phyloP scores from a whole-genome alignment of 2,113 vertebrate genomes.

The Geococcyx californianus region DNA sequence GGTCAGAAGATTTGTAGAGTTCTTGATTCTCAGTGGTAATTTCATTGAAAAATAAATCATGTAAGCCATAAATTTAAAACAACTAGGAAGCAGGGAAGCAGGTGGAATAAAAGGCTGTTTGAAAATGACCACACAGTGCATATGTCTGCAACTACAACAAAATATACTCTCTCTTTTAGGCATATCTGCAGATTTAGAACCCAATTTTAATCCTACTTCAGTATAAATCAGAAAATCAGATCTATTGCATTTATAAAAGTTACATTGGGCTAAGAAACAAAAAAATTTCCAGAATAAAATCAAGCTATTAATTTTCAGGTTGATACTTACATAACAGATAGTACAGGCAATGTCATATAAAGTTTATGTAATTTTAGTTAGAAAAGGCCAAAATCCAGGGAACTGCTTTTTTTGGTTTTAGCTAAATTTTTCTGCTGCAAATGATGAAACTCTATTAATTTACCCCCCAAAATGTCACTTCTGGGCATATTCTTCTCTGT shows the following conservation, averaged over 20 bases:
- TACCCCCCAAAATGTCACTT: not conserved
- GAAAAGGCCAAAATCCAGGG: not conserved
- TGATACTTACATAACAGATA: not conserved
- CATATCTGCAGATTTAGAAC: not conserved
- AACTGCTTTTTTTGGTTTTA: not conserved
- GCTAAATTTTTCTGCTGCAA: not conserved
- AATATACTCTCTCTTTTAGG: not conserved
- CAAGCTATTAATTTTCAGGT: not conserved
- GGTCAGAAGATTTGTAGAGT: constrained; percentile 50
- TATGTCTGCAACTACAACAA: not conserved
- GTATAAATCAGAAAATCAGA: not conserved
- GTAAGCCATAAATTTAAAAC: constrained; percentile 50
- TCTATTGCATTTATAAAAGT: not conserved
- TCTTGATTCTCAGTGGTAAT: constrained; percentile 38
- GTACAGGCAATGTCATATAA: not conserved
- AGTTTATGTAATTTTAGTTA: not conserved
- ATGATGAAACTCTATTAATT: not conserved
- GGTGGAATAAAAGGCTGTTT: constrained; percentile 14
- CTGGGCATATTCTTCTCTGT: not conserved
- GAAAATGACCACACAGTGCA: not conserved
- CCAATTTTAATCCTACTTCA: not conserved
- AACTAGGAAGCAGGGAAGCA: constrained; percentile 18
- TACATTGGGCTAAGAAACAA: not conserved
- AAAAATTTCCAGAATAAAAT: not conserved
- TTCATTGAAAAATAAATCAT: constrained; percentile 38